phyloP scores from a whole-genome alignment of 2,797 vertebrate genomes.

The Smutsia temminckii region DNA sequence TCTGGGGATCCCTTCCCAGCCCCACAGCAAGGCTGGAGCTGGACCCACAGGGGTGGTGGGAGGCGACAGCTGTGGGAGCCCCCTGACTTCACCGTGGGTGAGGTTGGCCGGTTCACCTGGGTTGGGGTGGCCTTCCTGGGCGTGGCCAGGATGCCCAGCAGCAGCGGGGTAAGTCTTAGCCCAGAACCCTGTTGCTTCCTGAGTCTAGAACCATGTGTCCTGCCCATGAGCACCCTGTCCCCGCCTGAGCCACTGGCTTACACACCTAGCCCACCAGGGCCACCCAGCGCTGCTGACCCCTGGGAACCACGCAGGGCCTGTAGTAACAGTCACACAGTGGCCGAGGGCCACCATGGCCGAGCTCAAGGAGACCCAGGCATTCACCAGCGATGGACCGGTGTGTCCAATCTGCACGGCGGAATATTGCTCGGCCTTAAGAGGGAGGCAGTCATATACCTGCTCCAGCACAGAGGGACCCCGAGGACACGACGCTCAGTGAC shows the following conservation, averaged over 20 bases:
- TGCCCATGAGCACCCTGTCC: rapidly evolving
- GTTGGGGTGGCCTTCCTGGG: not conserved
- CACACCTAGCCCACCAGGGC: too few species aligned
- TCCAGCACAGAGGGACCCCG: rapidly evolving
- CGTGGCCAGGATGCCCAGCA: too few species aligned
- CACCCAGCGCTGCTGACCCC: not conserved
- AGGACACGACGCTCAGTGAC: rapidly evolving
- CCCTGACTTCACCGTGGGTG: too few species aligned
- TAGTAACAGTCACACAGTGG: too few species aligned
- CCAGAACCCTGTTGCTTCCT: not conserved
- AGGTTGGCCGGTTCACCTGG: too few species aligned
- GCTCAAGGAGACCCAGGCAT: not conserved
- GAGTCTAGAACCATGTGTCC: too few species aligned
- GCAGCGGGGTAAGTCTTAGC: too few species aligned
- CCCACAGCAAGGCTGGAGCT: not conserved
- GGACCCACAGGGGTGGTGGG: not conserved
- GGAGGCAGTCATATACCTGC: not conserved
- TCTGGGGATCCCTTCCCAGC: not conserved
- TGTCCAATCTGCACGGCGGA: not conserved
- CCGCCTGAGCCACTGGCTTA: too few species aligned
- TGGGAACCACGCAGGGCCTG: too few species aligned
- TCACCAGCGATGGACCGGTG: rapidly evolving
- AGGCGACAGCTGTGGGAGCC: too few species aligned
- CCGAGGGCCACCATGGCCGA: too few species aligned
- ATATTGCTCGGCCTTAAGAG: not conserved